These are phyloP conservation scores for Centropyge bicolor DNA, from an alignment of 2,797 vertebrate genomes.

Conservation along the genomic window DNA sequence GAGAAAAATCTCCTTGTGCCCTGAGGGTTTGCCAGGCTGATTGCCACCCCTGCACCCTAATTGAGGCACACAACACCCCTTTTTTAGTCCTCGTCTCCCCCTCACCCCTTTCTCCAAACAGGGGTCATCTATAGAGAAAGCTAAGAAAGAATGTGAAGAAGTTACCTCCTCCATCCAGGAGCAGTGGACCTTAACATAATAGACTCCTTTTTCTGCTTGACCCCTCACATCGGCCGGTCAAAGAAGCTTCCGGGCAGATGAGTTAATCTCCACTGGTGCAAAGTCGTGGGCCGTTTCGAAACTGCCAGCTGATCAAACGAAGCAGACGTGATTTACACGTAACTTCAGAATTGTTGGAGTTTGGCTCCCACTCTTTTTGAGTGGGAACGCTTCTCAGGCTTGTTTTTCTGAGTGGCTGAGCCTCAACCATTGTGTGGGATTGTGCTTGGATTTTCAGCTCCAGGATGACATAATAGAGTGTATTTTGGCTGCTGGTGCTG, in stretches of 20 bases:
- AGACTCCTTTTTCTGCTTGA: constrained; percentile 42
- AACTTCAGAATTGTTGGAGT: constrained; percentile 31
- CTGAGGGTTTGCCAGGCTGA: constrained; percentile 31
- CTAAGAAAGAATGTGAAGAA: constrained; percentile 18
- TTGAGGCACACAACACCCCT: background rate
- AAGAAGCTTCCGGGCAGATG: constrained; percentile 46
- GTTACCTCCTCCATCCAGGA: constrained; percentile 33
- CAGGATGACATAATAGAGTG: constrained; percentile 59
- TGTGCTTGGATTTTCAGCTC: constrained; percentile 39
- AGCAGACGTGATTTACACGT: constrained; percentile 67
- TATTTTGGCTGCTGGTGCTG: constrained; percentile 48
- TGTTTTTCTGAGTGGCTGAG: constrained; percentile 23
- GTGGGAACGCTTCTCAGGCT: constrained; percentile 59
- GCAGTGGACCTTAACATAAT: constrained; percentile 51
- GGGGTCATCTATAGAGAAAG: constrained; percentile 28
- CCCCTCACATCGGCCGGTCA: constrained; percentile 52
- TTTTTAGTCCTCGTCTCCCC: background rate
- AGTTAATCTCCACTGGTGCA: constrained; percentile 50
- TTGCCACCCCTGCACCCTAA: constrained; percentile 46
- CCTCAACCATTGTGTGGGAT: constrained; percentile 45
- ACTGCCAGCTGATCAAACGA: constrained; percentile 36
- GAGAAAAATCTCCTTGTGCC: constrained; percentile 41
- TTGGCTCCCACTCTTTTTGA: constrained; percentile 63
- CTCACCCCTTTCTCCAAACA: constrained; percentile 1
- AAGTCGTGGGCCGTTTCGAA: background rate